Evolutionary conservation across 1,140 invertebrate genomes (phyloP), one percentile per base, ranked within the genome.

Genomic region (Macrobrachium rosenbergii): DNA sequence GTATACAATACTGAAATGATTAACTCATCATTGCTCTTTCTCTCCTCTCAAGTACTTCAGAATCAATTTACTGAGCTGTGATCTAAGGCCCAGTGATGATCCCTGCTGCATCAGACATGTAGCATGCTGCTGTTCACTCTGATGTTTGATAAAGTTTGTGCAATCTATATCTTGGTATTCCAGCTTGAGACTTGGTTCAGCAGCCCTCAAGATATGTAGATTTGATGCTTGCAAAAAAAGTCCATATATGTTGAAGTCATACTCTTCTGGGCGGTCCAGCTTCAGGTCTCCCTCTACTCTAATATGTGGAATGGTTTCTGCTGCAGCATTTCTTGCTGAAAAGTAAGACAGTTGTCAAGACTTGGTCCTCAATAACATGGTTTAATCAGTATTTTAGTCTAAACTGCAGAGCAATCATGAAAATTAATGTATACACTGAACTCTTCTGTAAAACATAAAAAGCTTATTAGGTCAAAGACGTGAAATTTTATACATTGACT

Each of bases 101-200:
- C 84, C 84, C 60, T 87, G 76, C 67, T 87, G 84, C 69, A 81
- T 11, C 2, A 21, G 43, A 63, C 84, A 87, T 12, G 75, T 16
- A 5, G 43, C 16, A 37, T 75, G 73, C 11, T 16, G 17, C 10
- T 37, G 21, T 37, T 73, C 78, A 64, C 79, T 81, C 11, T 75
- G 69, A 8, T 5, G 62, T 37, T n/a, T 52, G 2, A 45, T 45
- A 2, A 28, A 73, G 21, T 81, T 62, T n/a, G 16, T 58, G 52
- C 84, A 87, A 7, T 75, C 69, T 19, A 87, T 60, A 28, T 62
- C 60, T 10, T 73, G 63, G 60, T 87, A 87, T 14, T 59, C 77
- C 58, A 87, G 23, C 69, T 87, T 87, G 0, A 87, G 60, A 8
- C 84, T 75, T 58, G 84, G 78, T 21, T 87, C 84, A n/a, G 84